A percentile compares a stretch with the other conserved stretches of the same genome.
These are phyloP conservation scores for Chelon labrosus DNA, from an alignment of 2,797 vertebrate species.

Conservation along the genomic window DNA sequence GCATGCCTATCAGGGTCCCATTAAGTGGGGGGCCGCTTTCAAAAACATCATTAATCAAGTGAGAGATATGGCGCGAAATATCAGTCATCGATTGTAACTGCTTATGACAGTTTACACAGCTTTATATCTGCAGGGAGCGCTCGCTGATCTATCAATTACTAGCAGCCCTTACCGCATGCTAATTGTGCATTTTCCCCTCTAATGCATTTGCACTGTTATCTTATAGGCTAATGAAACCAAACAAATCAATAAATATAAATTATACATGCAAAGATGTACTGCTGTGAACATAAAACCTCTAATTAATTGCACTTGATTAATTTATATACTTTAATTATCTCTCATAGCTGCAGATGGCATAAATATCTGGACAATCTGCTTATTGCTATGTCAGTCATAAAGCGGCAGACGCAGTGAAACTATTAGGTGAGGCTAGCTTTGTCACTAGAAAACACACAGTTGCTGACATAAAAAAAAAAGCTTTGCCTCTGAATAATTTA, in stretches of 20 bases:
- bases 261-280: slow-evolving; percentile 99
- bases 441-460: slow-evolving; percentile 87
- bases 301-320: slow-evolving; percentile 99
- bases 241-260: slow-evolving; percentile 99
- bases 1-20: slow-evolving; percentile 96
- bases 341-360: slow-evolving; percentile 98
- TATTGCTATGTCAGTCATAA: slow-evolving; percentile 99
- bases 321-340: slow-evolving; percentile 99
- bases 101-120: slow-evolving; percentile 99
- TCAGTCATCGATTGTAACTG: slow-evolving; percentile 97
- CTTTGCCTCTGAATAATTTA: slow-evolving; percentile 92
- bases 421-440: slow-evolving; percentile 90
- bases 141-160: slow-evolving; percentile 99
- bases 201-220: slow-evolving; percentile 99
- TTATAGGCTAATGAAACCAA: slow-evolving; percentile 99
- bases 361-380: slow-evolving; percentile 99
- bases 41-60: slow-evolving; percentile 97
- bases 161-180: slow-evolving; percentile 92
- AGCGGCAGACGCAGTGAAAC: slow-evolving; percentile 96
- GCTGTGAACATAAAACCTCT: slow-evolving; percentile 99
- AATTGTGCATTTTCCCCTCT: slow-evolving; percentile 99
- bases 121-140: slow-evolving; percentile 97
- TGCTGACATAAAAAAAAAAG: slow-evolving; percentile 82
- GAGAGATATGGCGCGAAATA: slow-evolving; percentile 93
- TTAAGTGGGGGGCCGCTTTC: slow-evolving; percentile 92